Conservation (phyloP, 2,113 vertebrate genomes). For the Genyomyrus donnyi region DNA sequence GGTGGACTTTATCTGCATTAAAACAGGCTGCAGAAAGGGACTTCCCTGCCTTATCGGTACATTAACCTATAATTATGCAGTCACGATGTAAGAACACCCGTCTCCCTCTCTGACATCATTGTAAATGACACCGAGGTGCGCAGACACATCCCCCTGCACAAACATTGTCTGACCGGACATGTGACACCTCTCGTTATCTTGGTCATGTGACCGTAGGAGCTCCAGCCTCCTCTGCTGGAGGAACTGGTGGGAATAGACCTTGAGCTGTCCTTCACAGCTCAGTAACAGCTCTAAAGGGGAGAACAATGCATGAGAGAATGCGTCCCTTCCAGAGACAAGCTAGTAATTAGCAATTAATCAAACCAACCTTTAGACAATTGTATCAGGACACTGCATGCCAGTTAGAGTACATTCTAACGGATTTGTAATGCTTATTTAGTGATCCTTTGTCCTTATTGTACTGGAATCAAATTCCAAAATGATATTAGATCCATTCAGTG, state of each 20-base stretch:
- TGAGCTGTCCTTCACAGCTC: background rate
- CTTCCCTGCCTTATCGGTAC: background rate
- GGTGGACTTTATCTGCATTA: background rate
- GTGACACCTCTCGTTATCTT: background rate
- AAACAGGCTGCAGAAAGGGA: background rate
- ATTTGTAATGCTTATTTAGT: background rate
- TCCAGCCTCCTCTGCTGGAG: background rate
- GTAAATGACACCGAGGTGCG: background rate
- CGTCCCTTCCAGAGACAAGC: background rate
- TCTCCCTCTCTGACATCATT: no score
- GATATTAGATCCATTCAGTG: background rate
- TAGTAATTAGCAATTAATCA: background rate
- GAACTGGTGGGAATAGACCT: background rate
- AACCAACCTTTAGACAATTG: background rate
- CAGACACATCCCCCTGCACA: background rate
- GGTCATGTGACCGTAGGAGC: background rate
- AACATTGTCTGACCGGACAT: background rate
- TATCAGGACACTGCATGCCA: background rate
- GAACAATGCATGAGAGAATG: background rate
- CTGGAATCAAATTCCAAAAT: background rate
- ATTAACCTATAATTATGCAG: background rate
- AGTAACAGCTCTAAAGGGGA: background rate
- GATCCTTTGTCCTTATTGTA: background rate
- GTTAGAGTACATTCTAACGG: background rate
- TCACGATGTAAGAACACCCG: background rate